Conservation (phyloP, 2,113 vertebrate genomes). For the Rhinogobius similis region DNA sequence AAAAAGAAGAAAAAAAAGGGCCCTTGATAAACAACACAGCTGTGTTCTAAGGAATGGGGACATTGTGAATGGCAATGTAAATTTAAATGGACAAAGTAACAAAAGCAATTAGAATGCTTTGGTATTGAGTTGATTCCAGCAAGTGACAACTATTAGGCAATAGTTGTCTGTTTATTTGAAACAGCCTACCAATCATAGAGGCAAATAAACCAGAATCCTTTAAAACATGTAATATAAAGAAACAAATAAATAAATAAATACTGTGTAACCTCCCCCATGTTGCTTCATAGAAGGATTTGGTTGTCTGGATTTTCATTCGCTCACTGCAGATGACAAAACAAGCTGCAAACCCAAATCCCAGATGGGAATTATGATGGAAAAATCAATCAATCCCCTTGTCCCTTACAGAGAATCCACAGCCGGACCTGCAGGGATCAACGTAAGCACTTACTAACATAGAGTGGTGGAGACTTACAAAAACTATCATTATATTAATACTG, state of each 20-base stretch:
- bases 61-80: too few species aligned
- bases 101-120: too few species aligned
- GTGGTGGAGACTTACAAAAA: constrained; percentile 40
- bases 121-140: too few species aligned
- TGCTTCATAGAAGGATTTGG: constrained; percentile 34
- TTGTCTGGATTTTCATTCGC: constrained; percentile 54
- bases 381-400: constrained; percentile 71
- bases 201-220: too few species aligned
- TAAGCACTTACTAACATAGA: constrained; percentile 42
- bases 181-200: too few species aligned
- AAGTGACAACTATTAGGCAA: too few species aligned
- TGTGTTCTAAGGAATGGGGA: too few species aligned
- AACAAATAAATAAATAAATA: not conserved
- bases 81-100: too few species aligned
- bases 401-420: constrained; percentile 44
- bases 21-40: too few species aligned
- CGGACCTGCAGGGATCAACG: constrained; percentile 65
- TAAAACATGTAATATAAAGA: too few species aligned
- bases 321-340: constrained; percentile 35
- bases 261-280: constrained; percentile 15
- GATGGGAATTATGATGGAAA: constrained; percentile 68
- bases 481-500: constrained; percentile 48
- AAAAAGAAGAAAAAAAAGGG: not conserved
- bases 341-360: constrained; percentile 53
- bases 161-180: too few species aligned